Base-by-base conservation (phyloP, 2,113 vertebrate genomes). In the Paracanthobrama guichenoti region DNA sequence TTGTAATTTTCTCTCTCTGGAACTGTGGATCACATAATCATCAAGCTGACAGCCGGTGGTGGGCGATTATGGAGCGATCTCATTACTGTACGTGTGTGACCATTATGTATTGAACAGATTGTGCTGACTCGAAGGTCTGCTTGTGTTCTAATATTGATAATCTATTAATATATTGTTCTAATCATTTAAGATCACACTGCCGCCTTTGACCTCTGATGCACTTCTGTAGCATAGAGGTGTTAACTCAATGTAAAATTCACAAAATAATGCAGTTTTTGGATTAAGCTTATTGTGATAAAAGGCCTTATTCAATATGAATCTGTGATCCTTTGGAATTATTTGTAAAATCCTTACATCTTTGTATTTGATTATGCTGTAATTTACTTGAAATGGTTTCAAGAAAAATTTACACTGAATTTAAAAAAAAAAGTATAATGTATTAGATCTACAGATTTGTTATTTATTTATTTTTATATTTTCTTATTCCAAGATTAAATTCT, bases 11-110 rank as follows among this genome's bases (percentile, higher is more conserved):
- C 57, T 78, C 46, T 66, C 83, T 78, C 14, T 59, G 16, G 59
- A 53, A 28, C 44, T 76, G 22, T 84, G 80, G 66, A 82, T 82
- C 80, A 82, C 57, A 82, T 71, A 82, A 82, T 82, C 80, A 82
- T 71, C 80, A 42, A 50, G 79, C 50, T 82, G 80, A 55, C 80
- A 82, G 60, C 59, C 77, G 28, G 64, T 53, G 22, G 46, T 82
- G 48, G 80, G 80, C 48, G 64, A 82, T 82, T 82, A 82, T 57
- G 31, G 48, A 82, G 48, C 66, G 48, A 71, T 55, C 64, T 82
- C 80, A 82, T 82, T 82, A 71, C 48, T 82, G 66, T 72, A 82
- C 31, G 2, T 35, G 46, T 72, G 66, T 82, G 79, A 80, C 79
- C 79, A 14, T 80, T 67, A 67, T 80, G 35, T 50, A 31, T 14